Conservation (phyloP, 1,140 invertebrate genomes). For the Diploscapter pachys region DNA sequence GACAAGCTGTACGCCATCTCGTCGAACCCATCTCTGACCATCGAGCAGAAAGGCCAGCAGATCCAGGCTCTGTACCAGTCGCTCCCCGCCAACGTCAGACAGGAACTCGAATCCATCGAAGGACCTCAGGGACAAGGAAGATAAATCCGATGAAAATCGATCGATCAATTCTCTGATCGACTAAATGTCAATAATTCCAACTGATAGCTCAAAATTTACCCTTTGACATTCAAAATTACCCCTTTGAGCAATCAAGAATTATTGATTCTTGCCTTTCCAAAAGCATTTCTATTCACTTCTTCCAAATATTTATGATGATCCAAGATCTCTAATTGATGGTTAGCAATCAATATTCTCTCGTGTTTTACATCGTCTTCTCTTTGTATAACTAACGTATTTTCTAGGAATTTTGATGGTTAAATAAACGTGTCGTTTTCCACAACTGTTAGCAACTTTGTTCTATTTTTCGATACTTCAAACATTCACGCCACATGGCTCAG, state of each 20-base stretch:
- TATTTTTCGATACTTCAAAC: too few relatives aligned
- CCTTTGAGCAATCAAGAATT: too few relatives aligned
- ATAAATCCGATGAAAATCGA: not conserved
- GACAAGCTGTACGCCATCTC: slow-evolving; percentile 46
- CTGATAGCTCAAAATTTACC: not conserved
- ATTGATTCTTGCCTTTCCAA: too few relatives aligned
- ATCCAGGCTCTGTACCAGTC: slow-evolving; percentile 44
- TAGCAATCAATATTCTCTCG: not conserved
- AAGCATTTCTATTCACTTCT: not conserved
- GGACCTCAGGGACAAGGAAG: not conserved
- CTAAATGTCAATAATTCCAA: not conserved
- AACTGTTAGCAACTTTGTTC: too few relatives aligned
- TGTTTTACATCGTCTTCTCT: not conserved
- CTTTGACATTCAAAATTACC: not conserved
- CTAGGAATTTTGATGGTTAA: too few relatives aligned
- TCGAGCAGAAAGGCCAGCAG: slow-evolving; percentile 43
- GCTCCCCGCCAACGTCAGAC: slow-evolving; percentile 40
- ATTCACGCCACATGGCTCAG: too few relatives aligned
- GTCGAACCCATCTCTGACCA: slow-evolving; percentile 43
- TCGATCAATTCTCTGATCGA: not conserved
- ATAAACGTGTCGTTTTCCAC: too few relatives aligned
- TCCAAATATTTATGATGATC: not conserved
- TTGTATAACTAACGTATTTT: too few relatives aligned
- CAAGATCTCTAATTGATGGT: not conserved
- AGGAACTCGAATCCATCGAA: slow-evolving; percentile 46